Evolutionary conservation across 1,140 invertebrate species (phyloP).

Genomic region (Aphidius ervi): DNA sequence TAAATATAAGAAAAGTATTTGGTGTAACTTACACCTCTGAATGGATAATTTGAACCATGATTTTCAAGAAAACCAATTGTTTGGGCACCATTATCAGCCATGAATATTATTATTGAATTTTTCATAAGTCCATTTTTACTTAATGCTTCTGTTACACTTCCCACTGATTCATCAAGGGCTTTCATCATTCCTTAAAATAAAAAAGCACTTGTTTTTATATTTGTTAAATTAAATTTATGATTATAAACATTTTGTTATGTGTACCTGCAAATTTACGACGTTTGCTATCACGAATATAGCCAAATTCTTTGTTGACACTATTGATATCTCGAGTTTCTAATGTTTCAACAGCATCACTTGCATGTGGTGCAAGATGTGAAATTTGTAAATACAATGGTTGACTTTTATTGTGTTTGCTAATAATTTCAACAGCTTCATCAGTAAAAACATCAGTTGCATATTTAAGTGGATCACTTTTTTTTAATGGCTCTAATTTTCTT

Average conservation of each 20-base stretch:
- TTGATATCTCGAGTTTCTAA: conserved; percentile 55
- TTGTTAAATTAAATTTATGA: background rate
- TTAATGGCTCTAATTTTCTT: conserved; percentile 32
- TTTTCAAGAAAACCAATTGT: conserved; percentile 57
- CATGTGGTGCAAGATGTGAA: conserved; percentile 59
- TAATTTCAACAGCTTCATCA: conserved; percentile 54
- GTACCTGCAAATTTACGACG: conserved; percentile 59
- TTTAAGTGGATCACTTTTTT: conserved; percentile 45
- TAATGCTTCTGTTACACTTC: conserved; percentile 56
- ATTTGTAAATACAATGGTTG: conserved; percentile 61
- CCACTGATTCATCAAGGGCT: conserved; percentile 64
- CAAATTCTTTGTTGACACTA: conserved; percentile 56
- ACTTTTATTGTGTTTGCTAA: conserved; percentile 50
- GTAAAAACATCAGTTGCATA: conserved; percentile 62
- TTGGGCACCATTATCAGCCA: conserved; percentile 68
- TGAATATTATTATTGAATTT: conserved; percentile 70
- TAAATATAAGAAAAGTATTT: conserved; percentile 4
- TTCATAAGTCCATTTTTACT: conserved; percentile 51
- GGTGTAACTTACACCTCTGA: conserved; percentile 56
- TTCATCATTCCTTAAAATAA: conserved; percentile 58
- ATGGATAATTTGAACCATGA: conserved; percentile 65
- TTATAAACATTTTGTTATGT: background rate
- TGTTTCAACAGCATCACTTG: conserved; percentile 45
- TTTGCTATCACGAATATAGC: conserved; percentile 55
- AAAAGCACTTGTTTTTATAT: background rate